Conservation (phyloP, 2,113 vertebrate species). For the Dipodomys ordii region DNA sequence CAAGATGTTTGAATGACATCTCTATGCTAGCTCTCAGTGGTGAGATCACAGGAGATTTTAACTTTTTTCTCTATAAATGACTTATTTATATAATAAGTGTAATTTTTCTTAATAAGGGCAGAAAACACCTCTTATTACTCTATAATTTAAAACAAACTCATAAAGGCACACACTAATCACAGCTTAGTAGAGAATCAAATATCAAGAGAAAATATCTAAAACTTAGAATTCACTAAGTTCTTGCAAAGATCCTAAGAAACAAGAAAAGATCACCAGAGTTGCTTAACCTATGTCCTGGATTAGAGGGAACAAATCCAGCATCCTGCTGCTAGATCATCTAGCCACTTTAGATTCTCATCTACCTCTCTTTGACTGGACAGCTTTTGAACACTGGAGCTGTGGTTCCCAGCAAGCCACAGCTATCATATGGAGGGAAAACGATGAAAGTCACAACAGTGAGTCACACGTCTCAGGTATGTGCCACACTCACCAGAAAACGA, state of each 20-base stretch:
- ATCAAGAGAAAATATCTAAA: not conserved
- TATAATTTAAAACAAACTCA: not conserved
- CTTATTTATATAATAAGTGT: constrained; percentile 1
- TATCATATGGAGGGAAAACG: not conserved
- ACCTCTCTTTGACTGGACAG: not conserved
- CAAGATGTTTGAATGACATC: not conserved
- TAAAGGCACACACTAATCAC: not conserved
- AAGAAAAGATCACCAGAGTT: constrained; percentile 1
- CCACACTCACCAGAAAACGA: constrained; percentile 91
- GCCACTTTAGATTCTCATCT: not conserved
- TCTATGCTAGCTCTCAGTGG: constrained; percentile 3
- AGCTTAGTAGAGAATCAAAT: not conserved
- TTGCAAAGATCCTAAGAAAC: constrained; percentile 21
- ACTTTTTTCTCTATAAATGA: constrained; percentile 25
- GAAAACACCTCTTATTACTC: constrained; percentile 1
- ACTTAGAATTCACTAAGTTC: constrained; percentile 23
- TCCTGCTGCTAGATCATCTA: not conserved
- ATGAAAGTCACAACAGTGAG: not conserved
- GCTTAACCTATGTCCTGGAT: not conserved
- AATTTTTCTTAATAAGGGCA: constrained; percentile 31
- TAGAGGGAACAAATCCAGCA: not conserved
- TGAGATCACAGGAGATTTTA: not conserved
- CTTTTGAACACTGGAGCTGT: not conserved
- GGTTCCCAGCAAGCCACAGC: not conserved
- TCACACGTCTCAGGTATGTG: not conserved